Conservation (phyloP, 2,888 invertebrate species). For the Amiota mariae region DNA sequence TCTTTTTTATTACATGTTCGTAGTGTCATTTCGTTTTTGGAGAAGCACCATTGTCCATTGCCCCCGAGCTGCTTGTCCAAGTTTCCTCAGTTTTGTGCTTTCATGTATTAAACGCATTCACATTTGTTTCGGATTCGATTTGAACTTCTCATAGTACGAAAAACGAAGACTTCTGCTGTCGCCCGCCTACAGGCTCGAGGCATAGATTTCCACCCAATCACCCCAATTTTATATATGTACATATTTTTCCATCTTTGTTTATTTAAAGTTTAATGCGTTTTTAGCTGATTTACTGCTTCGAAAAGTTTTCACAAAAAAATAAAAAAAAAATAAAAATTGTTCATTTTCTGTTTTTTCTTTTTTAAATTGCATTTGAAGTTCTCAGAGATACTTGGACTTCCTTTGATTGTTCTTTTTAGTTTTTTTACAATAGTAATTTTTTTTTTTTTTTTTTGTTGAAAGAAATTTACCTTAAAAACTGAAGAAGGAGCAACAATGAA, state of each 20-base stretch:
- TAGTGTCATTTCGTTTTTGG: too few species aligned
- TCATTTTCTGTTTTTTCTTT: too few species aligned
- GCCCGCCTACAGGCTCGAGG: background rate
- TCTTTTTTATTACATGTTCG: background rate
- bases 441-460: too few species aligned
- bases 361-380: background rate
- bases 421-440: too few species aligned
- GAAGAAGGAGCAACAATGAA: background rate
- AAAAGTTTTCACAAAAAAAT: slow-evolving; percentile 27
- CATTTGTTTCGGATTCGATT: background rate
- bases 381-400: slow-evolving; percentile 11
- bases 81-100: background rate
- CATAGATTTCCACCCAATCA: background rate
- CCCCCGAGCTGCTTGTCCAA: background rate
- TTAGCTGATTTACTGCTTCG: slow-evolving; percentile 47
- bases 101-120: background rate
- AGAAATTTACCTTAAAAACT: too few species aligned
- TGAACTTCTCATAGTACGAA: background rate
- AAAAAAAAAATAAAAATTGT: too few species aligned
- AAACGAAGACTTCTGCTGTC: background rate
- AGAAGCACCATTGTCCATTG: too few species aligned
- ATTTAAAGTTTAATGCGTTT: slow-evolving; percentile 38
- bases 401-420: background rate
- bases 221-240: too few species aligned
- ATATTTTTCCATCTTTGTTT: slow-evolving; percentile 1